Percentiles rank a stretch among this genome's conserved stretches.
Evolutionary conservation across 2,797 vertebrate species (phyloP).

Genomic region (Poeciliopsis turneri): DNA sequence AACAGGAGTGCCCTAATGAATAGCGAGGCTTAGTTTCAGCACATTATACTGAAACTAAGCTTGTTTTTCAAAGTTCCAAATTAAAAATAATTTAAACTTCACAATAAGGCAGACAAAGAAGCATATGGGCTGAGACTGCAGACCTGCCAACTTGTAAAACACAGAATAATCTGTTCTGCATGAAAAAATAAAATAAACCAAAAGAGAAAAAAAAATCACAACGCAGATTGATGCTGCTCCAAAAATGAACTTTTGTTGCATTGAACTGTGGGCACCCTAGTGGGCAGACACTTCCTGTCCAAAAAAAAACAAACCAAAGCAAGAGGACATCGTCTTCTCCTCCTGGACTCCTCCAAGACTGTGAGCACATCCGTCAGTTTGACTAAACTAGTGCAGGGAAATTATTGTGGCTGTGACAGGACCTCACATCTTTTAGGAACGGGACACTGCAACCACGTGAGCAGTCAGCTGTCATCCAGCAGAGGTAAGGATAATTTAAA

Average conservation of each 20-base stretch:
- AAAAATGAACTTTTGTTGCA: not conserved
- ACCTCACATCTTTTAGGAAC: constrained; percentile 49
- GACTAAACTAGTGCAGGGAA: constrained; percentile 11
- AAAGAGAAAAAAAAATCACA: no score
- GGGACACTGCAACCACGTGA: constrained; percentile 47
- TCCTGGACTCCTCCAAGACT: constrained; percentile 49
- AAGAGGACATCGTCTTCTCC: constrained; percentile 24
- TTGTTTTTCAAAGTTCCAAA: not conserved
- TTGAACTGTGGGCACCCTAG: not conserved
- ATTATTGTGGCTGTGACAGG: constrained; percentile 44
- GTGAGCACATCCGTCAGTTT: constrained; percentile 27
- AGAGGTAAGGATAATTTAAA: constrained; percentile 70
- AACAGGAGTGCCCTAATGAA: not conserved
- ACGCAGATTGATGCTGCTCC: not conserved
- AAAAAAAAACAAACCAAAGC: not conserved
- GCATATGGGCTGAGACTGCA: not conserved
- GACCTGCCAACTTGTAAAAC: not conserved
- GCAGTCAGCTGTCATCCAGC: constrained; percentile 61
- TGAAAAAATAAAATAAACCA: not conserved
- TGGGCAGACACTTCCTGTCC: not conserved
- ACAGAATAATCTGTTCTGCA: not conserved
- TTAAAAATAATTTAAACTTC: not conserved
- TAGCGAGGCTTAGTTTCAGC: not conserved
- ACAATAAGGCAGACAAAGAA: not conserved
- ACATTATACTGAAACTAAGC: not conserved